Base-by-base conservation (phyloP, 2,113 vertebrate species). In the Acanthisitta chloris region DNA sequence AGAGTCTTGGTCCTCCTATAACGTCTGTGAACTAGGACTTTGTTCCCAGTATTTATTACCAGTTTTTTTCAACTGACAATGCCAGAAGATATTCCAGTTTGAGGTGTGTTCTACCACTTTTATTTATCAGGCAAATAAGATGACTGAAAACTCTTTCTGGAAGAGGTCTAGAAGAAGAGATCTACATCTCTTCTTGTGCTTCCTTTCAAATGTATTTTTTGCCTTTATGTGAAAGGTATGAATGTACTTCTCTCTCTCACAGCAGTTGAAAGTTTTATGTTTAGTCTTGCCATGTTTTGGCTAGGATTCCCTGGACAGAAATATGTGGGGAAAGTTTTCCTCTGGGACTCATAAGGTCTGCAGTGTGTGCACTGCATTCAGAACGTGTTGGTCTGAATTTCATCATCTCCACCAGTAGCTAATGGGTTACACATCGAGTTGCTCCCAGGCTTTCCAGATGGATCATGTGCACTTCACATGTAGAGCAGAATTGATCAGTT, bases 241-340 rank as follows among this genome's bases (percentile, higher is more conserved):
- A 91, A 93, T 90, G 88, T 90, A 71, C n/a, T 36, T 66, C 78
- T 95, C 78, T 77, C n/a, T 77, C 28, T 71, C 81, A 28, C 48
- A 76, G 79, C 25, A 0, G 81, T 40, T 82, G 78, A 61, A 80
- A 90, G 66, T 79, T 94, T 95, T 95, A 82, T 79, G 66, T 80
- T 93, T 85, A 88, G 90, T 12, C 66, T 94, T 88, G 45, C 85
- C 10, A 12, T 95, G 90, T 95, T 96, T 94, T 96, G 74, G 58
- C 81, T 95, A 33, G 58, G 57, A 88, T 92, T 95, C 81, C 94
- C 90, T 80, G 52, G 36, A 23, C 70, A 85, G 81, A 95, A 96
- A 69, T 96, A 65, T 4, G 40, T 90, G 74, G 45, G 51, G 70
- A 17, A 92, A 79, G 48, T 94, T 91, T 96, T 36, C 88, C 95